Conservation (phyloP, 2,797 vertebrate genomes). For the Leuciscus waleckii region DNA sequence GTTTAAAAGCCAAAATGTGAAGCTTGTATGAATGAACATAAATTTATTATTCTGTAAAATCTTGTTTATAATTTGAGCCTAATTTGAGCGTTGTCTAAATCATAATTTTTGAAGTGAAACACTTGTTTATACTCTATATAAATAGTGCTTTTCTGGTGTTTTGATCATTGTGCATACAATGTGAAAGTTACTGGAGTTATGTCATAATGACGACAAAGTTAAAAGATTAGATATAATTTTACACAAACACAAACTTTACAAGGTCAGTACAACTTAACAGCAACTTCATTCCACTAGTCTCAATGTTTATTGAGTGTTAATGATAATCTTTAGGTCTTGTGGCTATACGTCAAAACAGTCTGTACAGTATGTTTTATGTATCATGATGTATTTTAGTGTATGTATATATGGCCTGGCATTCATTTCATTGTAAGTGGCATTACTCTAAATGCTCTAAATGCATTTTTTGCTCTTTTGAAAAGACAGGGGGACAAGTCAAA, state of each 20-base stretch:
- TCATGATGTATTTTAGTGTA: neutral
- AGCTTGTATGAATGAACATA: neutral
- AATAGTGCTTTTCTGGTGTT: neutral
- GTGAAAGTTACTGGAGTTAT: neutral
- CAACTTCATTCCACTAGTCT: neutral
- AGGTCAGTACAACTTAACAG: neutral
- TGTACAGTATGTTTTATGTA: neutral
- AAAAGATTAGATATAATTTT: neutral
- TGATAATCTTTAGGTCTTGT: neutral
- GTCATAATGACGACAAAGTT: neutral
- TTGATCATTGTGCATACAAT: neutral
- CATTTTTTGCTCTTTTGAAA: neutral
- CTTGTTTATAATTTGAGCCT: neutral
- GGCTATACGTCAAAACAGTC: neutral
- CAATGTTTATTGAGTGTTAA: neutral
- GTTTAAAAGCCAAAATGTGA: slow-evolving; percentile 14
- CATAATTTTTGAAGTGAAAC: neutral
- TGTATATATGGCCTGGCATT: neutral
- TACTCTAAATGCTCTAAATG: neutral
- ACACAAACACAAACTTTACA: neutral
- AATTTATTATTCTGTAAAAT: neutral
- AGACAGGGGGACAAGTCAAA: neutral
- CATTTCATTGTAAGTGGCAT: neutral
- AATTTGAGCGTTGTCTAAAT: neutral
- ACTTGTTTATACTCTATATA: neutral